Conservation (phyloP, 2,113 vertebrate genomes). For the Elaphurus davidianus region DNA sequence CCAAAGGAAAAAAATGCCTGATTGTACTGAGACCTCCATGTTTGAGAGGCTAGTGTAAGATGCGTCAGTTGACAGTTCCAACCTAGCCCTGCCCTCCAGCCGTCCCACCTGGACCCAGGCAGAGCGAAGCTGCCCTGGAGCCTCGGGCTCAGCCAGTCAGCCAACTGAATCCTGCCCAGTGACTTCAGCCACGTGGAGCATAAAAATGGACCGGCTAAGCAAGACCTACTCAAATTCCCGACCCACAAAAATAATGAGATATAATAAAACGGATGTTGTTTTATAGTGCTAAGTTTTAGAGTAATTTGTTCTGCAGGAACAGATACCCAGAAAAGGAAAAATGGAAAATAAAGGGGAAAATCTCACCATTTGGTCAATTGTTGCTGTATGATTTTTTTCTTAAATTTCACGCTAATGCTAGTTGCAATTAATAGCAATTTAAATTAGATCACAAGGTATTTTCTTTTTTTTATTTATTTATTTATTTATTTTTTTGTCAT, state of each 20-base stretch:
- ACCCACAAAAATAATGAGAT: not conserved
- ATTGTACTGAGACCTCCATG: not conserved
- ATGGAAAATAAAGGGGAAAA: not conserved
- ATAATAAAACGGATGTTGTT: constrained; percentile 19
- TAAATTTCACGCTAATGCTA: not conserved
- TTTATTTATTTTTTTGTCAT: too few relatives aligned
- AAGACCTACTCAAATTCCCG: not conserved
- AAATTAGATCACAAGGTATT: constrained; percentile 10
- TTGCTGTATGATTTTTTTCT: not conserved
- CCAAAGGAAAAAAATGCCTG: not conserved
- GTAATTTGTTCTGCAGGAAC: not conserved
- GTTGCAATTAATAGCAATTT: not conserved
- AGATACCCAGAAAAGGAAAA: constrained; percentile 3
- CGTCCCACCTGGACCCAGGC: not conserved
- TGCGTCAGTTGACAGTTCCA: too few relatives aligned
- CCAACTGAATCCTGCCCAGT: not conserved
- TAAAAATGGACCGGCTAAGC: not conserved
- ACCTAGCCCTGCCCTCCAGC: not conserved
- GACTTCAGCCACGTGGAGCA: not conserved
- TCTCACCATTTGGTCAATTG: not conserved
- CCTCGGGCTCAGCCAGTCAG: not conserved
- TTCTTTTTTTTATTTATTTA: too few relatives aligned
- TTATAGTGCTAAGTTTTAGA: constrained; percentile 7
- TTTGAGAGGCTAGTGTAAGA: not conserved
- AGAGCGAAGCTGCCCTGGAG: not conserved